These are phyloP conservation scores for Clarias platycephalus DNA, from an alignment of 2,797 vertebrate species.

Conservation along the genomic window DNA sequence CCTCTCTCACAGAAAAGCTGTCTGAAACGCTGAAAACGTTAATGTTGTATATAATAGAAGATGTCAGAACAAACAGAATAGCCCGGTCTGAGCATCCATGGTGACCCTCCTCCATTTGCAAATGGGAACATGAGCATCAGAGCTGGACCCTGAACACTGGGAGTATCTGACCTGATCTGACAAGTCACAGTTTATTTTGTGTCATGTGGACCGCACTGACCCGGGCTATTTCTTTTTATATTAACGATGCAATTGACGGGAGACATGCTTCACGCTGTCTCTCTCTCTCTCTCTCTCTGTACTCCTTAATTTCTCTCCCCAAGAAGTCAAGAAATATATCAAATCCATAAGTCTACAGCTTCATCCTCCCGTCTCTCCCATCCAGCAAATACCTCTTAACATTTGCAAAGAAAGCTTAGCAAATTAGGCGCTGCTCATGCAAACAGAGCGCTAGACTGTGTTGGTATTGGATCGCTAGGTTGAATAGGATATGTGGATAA, in stretches of 20 bases:
- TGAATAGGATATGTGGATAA: conserved; percentile 8
- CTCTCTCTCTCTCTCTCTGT: background rate
- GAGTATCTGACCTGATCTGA: no score
- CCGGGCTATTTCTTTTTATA: background rate
- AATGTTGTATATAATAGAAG: no score
- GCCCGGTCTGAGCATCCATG: no score
- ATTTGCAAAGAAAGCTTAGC: conserved; percentile 9
- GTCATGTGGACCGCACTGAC: background rate
- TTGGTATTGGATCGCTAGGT: background rate
- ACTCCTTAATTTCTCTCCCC: background rate
- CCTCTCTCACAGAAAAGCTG: no score
- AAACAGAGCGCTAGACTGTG: background rate
- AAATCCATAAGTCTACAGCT: background rate
- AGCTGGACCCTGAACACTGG: no score
- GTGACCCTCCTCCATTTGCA: no score
- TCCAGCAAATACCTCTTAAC: conserved; percentile 3
- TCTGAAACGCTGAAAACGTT: no score
- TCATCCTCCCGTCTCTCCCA: background rate
- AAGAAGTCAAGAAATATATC: background rate
- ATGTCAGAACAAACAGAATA: no score
- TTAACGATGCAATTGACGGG: background rate
- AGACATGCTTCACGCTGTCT: background rate
- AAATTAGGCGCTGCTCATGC: background rate
- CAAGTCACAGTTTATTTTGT: no score
- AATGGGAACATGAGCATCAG: no score